phyloP scores from a whole-genome alignment of 2,113 vertebrate species.

The Tiliqua scincoides region DNA sequence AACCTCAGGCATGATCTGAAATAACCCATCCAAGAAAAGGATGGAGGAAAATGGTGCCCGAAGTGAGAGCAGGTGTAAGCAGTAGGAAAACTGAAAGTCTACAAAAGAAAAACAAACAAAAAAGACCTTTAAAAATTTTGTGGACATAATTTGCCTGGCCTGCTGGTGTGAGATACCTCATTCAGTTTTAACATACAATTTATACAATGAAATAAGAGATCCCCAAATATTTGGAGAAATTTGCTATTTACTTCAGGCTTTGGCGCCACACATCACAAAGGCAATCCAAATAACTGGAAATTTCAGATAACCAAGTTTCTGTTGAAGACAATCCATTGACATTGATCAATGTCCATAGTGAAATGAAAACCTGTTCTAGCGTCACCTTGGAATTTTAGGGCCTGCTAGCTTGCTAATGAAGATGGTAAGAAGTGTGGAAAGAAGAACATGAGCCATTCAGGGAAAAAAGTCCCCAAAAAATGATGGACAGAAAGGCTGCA shows the following conservation, averaged over 20 bases:
- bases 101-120: too few species aligned
- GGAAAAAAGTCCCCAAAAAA: neutral
- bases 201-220: neutral
- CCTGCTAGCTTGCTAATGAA: neutral
- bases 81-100: neutral
- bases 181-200: neutral
- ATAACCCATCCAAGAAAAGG: neutral
- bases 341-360: neutral
- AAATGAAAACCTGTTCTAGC: neutral
- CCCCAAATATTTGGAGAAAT: conserved; percentile 18
- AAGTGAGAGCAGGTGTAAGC: neutral
- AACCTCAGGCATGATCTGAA: neutral
- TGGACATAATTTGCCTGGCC: neutral
- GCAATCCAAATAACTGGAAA: neutral
- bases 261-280: neutral
- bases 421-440: neutral
- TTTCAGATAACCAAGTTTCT: neutral
- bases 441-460: neutral
- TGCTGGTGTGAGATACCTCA: neutral
- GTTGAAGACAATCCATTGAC: neutral
- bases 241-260: neutral
- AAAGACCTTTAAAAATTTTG: neutral
- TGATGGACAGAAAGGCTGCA: neutral
- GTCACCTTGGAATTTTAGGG: neutral
- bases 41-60: neutral